Conservation (phyloP, 2,113 vertebrate species). For the Myxocyprinus asiaticus region DNA sequence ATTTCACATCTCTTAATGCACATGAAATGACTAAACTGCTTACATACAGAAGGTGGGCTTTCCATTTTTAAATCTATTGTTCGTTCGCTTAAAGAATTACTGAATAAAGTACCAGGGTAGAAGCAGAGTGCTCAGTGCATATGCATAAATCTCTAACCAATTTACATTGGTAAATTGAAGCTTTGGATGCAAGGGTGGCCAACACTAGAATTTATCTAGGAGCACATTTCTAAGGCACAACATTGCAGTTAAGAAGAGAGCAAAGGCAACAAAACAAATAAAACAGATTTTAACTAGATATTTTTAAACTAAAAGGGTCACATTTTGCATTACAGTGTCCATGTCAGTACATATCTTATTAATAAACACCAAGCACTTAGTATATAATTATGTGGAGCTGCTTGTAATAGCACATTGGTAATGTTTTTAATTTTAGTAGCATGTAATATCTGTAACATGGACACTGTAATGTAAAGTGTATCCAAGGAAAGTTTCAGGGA, state of each 20-base stretch:
- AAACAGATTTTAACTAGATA: neutral
- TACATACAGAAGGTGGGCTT: neutral
- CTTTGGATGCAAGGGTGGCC: constrained; percentile 40
- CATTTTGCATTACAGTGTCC: neutral
- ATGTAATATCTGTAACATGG: neutral
- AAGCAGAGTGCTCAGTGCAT: constrained; percentile 34
- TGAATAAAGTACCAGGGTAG: constrained; percentile 2
- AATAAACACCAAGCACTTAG: too few relatives aligned
- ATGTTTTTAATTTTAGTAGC: neutral
- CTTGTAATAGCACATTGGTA: too few relatives aligned
- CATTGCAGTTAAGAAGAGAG: constrained; percentile 24
- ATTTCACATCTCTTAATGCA: constrained; percentile 12
- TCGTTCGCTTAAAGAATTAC: constrained; percentile 9
- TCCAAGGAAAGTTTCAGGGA: neutral
- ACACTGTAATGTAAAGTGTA: constrained; percentile 6
- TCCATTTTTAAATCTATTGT: constrained; percentile 8
- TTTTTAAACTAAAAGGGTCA: neutral
- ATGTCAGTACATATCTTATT: too few relatives aligned
- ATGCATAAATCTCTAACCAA: constrained; percentile 25
- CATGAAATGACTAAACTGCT: neutral
- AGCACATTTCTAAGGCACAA: constrained; percentile 50
- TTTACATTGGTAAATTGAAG: constrained; percentile 30
- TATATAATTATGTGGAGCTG: too few relatives aligned
- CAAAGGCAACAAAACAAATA: constrained; percentile 15
- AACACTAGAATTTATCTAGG: constrained; percentile 2